Evolutionary conservation across 2,888 invertebrate genomes (phyloP).

Genomic region (Ophion slaviceki): DNA sequence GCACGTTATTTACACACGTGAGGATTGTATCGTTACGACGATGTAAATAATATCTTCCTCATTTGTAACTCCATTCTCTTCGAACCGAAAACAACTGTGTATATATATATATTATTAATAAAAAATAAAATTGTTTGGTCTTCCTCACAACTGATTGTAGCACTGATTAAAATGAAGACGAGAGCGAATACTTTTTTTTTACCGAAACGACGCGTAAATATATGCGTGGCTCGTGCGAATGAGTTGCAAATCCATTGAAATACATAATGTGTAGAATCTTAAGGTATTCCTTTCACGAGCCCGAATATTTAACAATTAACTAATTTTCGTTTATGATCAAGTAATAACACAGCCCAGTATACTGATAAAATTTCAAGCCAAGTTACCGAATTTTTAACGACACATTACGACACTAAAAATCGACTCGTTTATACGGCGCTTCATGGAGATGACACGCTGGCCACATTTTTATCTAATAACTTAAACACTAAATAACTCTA

Average conservation of each 20-base stretch:
- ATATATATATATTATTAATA: conserved; percentile 24
- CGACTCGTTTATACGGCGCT: too few relatives aligned
- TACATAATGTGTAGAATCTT: conserved; percentile 64
- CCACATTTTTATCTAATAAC: too few relatives aligned
- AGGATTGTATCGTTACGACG: conserved; percentile 11
- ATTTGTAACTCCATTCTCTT: conserved; percentile 14
- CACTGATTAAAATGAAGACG: conserved; percentile 20
- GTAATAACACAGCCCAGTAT: too few relatives aligned
- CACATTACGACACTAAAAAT: too few relatives aligned
- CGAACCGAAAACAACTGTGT: conserved; percentile 5
- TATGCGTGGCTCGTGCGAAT: conserved; percentile 64
- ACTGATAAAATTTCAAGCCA: too few relatives aligned
- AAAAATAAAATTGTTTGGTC: conserved; percentile 65
- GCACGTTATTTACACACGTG: conserved; percentile 33
- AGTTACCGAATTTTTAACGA: too few relatives aligned
- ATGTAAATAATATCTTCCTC: conserved; percentile 49
- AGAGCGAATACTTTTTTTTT: not conserved
- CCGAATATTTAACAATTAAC: too few relatives aligned
- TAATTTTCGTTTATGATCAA: too few relatives aligned
- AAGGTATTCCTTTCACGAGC: conserved; percentile 6
- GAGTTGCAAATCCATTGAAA: conserved; percentile 72
- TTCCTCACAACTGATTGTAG: conserved; percentile 47
- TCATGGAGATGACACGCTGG: too few relatives aligned
- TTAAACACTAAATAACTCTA: too few relatives aligned
- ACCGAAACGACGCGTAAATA: conserved; percentile 15